Evolutionary conservation across 2,888 invertebrate genomes (phyloP).

Genomic region (Germaria angustata): DNA sequence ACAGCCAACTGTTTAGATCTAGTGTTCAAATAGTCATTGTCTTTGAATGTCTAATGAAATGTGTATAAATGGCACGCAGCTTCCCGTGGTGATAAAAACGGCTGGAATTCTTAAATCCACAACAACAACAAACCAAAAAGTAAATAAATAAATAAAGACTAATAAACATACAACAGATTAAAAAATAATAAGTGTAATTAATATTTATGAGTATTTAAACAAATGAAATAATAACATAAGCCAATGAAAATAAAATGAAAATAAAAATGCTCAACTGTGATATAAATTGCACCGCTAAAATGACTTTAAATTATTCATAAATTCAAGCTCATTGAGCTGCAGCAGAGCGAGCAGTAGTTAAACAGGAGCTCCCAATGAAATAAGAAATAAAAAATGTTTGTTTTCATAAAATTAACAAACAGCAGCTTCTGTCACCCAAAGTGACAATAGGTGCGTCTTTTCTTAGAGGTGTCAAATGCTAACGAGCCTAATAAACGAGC

Average conservation of each 20-base stretch:
- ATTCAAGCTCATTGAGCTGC: background rate
- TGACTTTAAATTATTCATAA: conserved; percentile 18
- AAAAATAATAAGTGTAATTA: conserved; percentile 64
- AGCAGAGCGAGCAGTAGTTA: conserved; percentile 24
- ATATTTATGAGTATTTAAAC: conserved; percentile 64
- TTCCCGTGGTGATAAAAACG: conserved; percentile 58
- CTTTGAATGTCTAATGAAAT: conserved; percentile 44
- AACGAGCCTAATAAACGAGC: conserved; percentile 46
- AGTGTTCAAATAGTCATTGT: conserved; percentile 20
- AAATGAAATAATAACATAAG: conserved; percentile 7
- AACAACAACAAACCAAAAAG: no score
- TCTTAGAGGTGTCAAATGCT: conserved; percentile 52
- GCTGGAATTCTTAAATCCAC: conserved; percentile 47
- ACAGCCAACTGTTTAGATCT: background rate
- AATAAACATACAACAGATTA: conserved; percentile 28
- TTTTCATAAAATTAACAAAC: conserved; percentile 39
- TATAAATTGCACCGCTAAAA: conserved; percentile 7
- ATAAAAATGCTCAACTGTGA: conserved; percentile 28
- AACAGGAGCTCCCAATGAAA: no score
- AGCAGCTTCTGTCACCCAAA: conserved; percentile 50
- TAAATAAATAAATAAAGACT: conserved; percentile 15
- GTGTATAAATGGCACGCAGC: conserved; percentile 64
- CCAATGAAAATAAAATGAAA: background rate
- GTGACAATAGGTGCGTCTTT: conserved; percentile 61
- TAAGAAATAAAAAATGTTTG: background rate